phyloP scores from a whole-genome alignment of 2,113 vertebrate genomes.

The Corvus cornix region DNA sequence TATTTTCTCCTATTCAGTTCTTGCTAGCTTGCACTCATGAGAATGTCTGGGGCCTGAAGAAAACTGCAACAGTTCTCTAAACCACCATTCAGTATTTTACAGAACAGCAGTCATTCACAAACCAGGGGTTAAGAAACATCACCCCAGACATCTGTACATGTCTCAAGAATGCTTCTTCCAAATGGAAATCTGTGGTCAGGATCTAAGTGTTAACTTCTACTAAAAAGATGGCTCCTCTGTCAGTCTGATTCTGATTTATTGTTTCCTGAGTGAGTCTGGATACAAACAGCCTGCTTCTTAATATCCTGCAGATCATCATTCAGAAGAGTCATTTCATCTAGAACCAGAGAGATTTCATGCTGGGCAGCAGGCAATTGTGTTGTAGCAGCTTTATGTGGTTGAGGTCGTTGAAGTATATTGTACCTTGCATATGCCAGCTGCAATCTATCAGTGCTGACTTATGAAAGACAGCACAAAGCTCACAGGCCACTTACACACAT shows the following conservation, averaged over 20 bases:
- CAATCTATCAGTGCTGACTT: background rate
- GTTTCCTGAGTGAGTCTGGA: background rate
- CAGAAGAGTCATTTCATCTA: background rate
- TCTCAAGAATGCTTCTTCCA: background rate
- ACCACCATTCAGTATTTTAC: background rate
- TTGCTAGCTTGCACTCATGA: background rate
- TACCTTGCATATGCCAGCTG: background rate
- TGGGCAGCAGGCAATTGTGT: background rate
- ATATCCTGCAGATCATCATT: background rate
- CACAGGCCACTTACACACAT: background rate
- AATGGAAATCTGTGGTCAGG: background rate
- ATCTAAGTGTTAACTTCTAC: background rate
- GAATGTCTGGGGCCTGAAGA: background rate
- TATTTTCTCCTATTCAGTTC: background rate
- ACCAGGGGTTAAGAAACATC: background rate
- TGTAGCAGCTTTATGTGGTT: background rate
- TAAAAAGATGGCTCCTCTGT: background rate
- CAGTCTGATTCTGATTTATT: background rate
- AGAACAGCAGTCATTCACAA: background rate
- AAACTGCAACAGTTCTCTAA: background rate
- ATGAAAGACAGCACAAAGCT: background rate
- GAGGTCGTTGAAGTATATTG: background rate
- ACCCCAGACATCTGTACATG: background rate
- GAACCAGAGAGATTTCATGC: background rate
- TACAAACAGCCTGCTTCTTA: background rate